phyloP scores from a whole-genome alignment of 2,797 vertebrate genomes.

The Pitangus sulphuratus region DNA sequence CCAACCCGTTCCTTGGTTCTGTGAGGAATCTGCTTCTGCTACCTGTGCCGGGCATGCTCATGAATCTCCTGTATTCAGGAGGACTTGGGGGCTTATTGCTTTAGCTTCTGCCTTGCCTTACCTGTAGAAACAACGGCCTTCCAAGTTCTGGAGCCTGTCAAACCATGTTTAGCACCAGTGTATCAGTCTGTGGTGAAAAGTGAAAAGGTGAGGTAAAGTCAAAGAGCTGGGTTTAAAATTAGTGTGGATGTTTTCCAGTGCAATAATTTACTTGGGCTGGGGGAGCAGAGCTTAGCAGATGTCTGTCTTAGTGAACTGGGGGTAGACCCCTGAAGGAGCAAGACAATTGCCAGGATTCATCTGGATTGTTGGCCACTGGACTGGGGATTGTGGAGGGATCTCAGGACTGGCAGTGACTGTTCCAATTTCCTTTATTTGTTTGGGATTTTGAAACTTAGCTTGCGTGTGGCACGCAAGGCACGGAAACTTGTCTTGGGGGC shows the following conservation, averaged over 20 bases:
- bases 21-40: background rate
- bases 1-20: background rate
- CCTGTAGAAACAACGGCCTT: background rate
- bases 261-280: background rate
- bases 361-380: background rate
- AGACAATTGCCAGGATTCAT: background rate
- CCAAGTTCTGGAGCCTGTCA: background rate
- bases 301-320: fast-evolving
- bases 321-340: background rate
- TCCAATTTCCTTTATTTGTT: background rate
- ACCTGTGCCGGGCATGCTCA: fast-evolving
- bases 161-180: fast-evolving
- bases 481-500: background rate
- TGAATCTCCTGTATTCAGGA: background rate
- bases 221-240: background rate
- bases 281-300: background rate
- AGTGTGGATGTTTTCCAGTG: background rate
- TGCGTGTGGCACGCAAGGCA: background rate
- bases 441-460: background rate
- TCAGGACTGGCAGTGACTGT: background rate
- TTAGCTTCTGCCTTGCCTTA: background rate
- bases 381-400: background rate
- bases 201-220: background rate
- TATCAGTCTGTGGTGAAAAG: background rate
- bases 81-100: background rate